Evolutionary conservation across 2,797 vertebrate genomes (phyloP).

Genomic region (Rhinoraja longicauda): DNA sequence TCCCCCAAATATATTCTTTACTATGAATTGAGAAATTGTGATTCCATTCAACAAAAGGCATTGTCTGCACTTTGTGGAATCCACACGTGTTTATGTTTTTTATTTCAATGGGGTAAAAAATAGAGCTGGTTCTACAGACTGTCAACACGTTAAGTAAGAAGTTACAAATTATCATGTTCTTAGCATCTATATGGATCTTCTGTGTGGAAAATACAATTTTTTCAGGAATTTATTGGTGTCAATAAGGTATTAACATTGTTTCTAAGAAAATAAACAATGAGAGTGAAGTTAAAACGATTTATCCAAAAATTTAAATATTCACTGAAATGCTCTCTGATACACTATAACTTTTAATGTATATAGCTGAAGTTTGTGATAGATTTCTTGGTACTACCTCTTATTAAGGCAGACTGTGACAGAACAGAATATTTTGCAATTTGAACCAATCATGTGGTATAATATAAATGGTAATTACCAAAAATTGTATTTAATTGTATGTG

Average conservation of each 20-base stretch:
- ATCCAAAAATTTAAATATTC: neutral
- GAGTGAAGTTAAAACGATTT: neutral
- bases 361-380: neutral
- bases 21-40: neutral
- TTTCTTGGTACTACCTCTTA: neutral
- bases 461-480: neutral
- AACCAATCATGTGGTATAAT: neutral
- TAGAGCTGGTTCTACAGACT: neutral
- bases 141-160: neutral
- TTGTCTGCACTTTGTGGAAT: neutral
- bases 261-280: neutral
- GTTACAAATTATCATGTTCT: neutral
- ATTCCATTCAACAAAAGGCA: neutral
- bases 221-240: neutral
- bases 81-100: neutral
- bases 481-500: neutral
- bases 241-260: neutral
- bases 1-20: neutral
- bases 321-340: neutral
- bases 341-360: neutral
- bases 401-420: neutral
- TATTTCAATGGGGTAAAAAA: neutral
- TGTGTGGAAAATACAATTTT: neutral
- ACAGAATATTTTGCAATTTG: neutral
- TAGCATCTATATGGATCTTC: neutral